Evolutionary conservation across 2,888 invertebrate species (phyloP).

Genomic region (Patella pellucida): DNA sequence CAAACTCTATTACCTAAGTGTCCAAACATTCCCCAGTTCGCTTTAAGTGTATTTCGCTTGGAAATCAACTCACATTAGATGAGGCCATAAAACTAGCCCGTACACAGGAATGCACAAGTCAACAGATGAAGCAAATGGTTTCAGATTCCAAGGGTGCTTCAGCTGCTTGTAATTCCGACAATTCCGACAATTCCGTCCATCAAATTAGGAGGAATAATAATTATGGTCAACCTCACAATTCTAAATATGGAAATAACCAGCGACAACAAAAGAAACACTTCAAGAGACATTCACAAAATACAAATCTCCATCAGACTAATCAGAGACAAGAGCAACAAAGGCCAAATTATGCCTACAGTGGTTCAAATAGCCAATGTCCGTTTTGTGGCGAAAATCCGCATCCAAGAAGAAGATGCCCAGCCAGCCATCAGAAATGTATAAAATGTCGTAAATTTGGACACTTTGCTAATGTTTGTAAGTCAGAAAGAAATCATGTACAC

Average conservation of each 20-base stretch:
- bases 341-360: not conserved
- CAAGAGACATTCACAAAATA: not conserved
- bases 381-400: too few relatives aligned
- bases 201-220: not conserved
- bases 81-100: not conserved
- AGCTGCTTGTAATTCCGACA: not conserved
- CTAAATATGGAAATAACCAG: not conserved
- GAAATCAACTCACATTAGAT: not conserved
- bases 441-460: not conserved
- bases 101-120: not conserved
- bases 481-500: too few relatives aligned
- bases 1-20: too few relatives aligned
- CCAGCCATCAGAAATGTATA: not conserved
- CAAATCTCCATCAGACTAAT: not conserved
- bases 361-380: not conserved
- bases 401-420: conserved; percentile 8
- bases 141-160: not conserved
- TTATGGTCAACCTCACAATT: not conserved
- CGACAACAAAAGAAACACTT: not conserved
- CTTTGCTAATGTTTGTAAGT: too few relatives aligned
- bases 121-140: not conserved
- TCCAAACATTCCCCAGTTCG: too few relatives aligned
- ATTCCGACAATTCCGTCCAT: not conserved
- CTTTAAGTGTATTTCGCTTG: not conserved
- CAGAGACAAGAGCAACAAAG: not conserved